phyloP scores from a whole-genome alignment of 2,113 vertebrate genomes.

The Gambusia holbrooki region DNA sequence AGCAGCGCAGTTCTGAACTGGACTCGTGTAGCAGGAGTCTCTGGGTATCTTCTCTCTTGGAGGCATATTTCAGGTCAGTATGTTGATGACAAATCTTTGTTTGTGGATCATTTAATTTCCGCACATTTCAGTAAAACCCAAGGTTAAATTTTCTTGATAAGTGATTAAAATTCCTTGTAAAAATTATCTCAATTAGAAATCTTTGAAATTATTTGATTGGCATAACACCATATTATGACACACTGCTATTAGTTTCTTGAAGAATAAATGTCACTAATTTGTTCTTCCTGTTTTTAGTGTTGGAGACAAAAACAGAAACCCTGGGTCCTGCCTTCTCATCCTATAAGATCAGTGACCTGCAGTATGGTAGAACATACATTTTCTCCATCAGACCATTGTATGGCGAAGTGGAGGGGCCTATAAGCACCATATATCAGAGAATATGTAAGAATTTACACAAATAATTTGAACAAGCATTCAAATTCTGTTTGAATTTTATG shows the following conservation, averaged over 20 bases:
- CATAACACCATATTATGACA: background rate
- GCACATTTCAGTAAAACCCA: background rate
- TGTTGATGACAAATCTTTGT: background rate
- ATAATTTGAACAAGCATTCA: background rate
- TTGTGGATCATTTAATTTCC: background rate
- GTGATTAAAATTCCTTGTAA: too few species aligned
- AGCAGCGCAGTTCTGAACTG: constrained; percentile 82
- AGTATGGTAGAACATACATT: constrained; percentile 78
- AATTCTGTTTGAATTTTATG: background rate
- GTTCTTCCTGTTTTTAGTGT: constrained; percentile 70
- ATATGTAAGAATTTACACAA: constrained; percentile 74
- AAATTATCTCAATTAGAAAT: too few species aligned
- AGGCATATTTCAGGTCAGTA: constrained; percentile 84
- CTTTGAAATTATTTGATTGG: background rate
- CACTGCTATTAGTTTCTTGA: background rate
- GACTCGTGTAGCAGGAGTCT: constrained; percentile 77
- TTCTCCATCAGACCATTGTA: constrained; percentile 86
- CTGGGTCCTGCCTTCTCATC: constrained; percentile 75
- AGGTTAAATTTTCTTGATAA: too few species aligned
- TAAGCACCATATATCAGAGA: constrained; percentile 75
- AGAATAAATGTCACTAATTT: background rate
- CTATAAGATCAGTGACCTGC: constrained; percentile 75
- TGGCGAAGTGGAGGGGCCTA: constrained; percentile 80
- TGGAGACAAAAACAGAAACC: constrained; percentile 76
- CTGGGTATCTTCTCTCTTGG: constrained; percentile 83